Conservation (phyloP, 2,888 invertebrate genomes). For the Tanaodytes sp. region DNA sequence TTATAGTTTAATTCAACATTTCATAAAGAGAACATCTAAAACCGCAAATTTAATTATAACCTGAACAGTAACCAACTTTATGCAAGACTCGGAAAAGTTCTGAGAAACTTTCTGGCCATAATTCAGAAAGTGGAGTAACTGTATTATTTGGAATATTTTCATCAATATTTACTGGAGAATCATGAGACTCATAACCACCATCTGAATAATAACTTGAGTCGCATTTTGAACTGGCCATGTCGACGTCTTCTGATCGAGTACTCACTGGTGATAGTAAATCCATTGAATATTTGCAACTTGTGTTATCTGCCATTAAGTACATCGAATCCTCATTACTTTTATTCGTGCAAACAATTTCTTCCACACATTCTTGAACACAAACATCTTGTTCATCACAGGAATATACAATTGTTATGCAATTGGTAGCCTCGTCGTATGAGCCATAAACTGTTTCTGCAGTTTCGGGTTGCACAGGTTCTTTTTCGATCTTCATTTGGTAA, state of each 20-base stretch:
- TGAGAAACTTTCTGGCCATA: conserved; percentile 84
- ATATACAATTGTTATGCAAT: conserved; percentile 83
- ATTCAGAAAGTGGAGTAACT: conserved; percentile 74
- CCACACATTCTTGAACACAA: conserved; percentile 65
- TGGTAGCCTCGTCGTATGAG: conserved; percentile 81
- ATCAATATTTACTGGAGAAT: conserved; percentile 74
- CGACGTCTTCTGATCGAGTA: conserved; percentile 65
- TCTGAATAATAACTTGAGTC: conserved; percentile 72
- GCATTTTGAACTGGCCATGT: conserved; percentile 51
- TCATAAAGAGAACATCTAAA: too few relatives aligned
- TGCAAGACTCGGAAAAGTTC: conserved; percentile 83
- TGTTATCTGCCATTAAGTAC: conserved; percentile 43
- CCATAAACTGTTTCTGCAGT: conserved; percentile 80
- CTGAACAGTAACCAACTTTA: too few relatives aligned
- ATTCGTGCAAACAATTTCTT: conserved; percentile 62
- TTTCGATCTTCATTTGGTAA: conserved; percentile 51
- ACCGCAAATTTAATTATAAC: too few relatives aligned
- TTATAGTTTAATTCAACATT: not conserved
- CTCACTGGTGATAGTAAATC: conserved; percentile 68
- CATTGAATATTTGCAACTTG: conserved; percentile 60
- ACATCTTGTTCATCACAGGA: conserved; percentile 75
- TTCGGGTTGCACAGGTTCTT: conserved; percentile 68
- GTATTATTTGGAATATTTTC: conserved; percentile 20
- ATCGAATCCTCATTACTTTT: conserved; percentile 49
- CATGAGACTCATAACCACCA: conserved; percentile 80